phyloP scores from a whole-genome alignment of 1,140 invertebrate species.

The Cotesia vestalis region DNA sequence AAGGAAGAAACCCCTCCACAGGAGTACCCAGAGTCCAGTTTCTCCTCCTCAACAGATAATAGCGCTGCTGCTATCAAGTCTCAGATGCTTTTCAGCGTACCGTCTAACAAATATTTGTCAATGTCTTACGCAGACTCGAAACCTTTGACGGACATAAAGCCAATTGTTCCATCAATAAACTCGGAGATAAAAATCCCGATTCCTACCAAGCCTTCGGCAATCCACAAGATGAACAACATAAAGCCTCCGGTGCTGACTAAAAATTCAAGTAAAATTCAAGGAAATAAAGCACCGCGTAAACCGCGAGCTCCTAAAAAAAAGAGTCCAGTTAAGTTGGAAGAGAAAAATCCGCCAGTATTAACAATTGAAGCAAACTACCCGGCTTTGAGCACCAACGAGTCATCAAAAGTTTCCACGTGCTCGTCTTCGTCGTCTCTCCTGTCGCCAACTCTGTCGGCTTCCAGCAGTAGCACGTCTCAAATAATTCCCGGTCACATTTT shows the following conservation, averaged over 20 bases:
- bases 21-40: neutral
- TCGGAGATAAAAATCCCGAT: neutral
- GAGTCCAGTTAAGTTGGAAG: constrained; percentile 30
- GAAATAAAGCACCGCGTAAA: constrained; percentile 9
- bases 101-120: constrained; percentile 18
- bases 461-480: neutral
- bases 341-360: constrained; percentile 29
- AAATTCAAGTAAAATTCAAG: too few species aligned
- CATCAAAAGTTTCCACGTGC: too few species aligned
- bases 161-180: constrained; percentile 1
- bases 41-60: neutral
- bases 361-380: constrained; percentile 36
- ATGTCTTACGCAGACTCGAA: constrained; percentile 8
- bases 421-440: too few species aligned
- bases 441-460: too few species aligned
- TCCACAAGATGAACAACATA: too few species aligned
- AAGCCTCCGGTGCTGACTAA: too few species aligned
- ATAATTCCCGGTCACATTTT: constrained; percentile 54
- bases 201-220: too few species aligned
- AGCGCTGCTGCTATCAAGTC: constrained; percentile 17
- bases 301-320: constrained; percentile 32
- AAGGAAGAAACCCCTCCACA: neutral
- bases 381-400: too few species aligned
- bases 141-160: neutral
- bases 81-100: neutral